phyloP scores from a whole-genome alignment of 2,797 vertebrate genomes.

The Rhyacichthys aspro region DNA sequence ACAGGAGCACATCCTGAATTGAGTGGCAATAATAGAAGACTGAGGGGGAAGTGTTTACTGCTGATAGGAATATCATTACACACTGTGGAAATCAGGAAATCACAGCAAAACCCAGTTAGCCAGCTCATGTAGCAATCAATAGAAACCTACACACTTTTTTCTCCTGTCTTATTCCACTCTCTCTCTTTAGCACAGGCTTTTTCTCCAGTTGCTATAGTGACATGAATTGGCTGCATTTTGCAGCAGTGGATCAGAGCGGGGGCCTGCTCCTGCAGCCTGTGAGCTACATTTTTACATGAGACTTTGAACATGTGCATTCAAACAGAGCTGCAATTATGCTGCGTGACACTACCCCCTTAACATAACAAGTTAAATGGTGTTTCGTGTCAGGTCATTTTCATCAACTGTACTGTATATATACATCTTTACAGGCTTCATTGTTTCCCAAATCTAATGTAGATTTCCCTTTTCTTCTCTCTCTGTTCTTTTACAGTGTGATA shows the following conservation, averaged over 20 bases:
- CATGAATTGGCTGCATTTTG: conserved; percentile 72
- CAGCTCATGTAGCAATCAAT: conserved; percentile 77
- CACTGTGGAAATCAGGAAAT: conserved; percentile 68
- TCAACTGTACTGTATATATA: not conserved
- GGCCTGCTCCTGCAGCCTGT: conserved; percentile 37
- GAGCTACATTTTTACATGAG: conserved; percentile 47
- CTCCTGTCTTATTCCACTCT: conserved; percentile 31
- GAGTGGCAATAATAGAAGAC: conserved; percentile 63
- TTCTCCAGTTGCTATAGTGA: conserved; percentile 80
- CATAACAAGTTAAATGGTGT: conserved; percentile 27
- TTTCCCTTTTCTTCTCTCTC: not conserved
- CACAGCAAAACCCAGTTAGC: conserved; percentile 70
- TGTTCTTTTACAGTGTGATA: conserved; percentile 90
- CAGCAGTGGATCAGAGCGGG: conserved; percentile 50
- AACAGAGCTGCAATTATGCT: conserved; percentile 22
- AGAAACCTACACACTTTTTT: conserved; percentile 47
- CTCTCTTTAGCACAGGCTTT: conserved; percentile 45
- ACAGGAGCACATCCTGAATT: conserved; percentile 43
- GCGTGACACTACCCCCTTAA: conserved; percentile 1
- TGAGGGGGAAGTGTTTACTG: conserved; percentile 61
- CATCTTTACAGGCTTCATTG: not conserved
- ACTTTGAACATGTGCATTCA: conserved; percentile 20
- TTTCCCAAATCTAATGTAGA: not conserved
- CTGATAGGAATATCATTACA: conserved; percentile 70
- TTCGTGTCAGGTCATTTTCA: conserved; percentile 28